Conservation (phyloP, 2,797 vertebrate species). For the Trichosurus vulpecula region DNA sequence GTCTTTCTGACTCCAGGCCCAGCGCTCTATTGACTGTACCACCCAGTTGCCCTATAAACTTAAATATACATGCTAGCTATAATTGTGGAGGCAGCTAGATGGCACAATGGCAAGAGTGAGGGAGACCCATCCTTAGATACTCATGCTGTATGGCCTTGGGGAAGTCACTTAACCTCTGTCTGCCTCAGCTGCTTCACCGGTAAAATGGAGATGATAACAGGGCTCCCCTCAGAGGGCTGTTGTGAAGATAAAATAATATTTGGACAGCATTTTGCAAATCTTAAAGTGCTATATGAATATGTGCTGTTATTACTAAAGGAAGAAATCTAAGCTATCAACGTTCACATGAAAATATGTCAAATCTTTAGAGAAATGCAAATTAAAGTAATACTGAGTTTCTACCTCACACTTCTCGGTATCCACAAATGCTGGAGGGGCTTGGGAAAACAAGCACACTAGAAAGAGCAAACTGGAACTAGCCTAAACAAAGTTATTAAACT, state of each 20-base stretch:
- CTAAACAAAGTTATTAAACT: background rate
- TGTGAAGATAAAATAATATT: background rate
- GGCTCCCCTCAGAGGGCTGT: background rate
- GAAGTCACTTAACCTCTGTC: background rate
- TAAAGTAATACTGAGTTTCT: background rate
- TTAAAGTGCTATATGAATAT: background rate
- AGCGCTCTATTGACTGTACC: background rate
- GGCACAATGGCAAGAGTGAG: background rate
- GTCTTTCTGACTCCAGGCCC: background rate
- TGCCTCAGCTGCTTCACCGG: background rate
- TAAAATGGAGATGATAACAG: background rate
- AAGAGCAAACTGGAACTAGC: background rate
- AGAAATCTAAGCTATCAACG: background rate
- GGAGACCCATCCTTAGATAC: background rate
- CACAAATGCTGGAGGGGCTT: background rate
- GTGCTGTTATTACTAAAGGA: background rate
- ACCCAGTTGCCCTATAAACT: background rate
- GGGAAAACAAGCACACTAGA: background rate
- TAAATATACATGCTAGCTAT: no score
- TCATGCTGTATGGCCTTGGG: background rate
- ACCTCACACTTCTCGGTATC: background rate
- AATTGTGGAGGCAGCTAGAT: background rate
- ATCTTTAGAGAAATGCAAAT: background rate
- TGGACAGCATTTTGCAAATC: background rate
- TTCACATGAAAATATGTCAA: background rate